A percentile compares a stretch with the other conserved stretches of the same genome.
phyloP scores from a whole-genome alignment of 2,113 vertebrate genomes.

The Eulemur macaco region DNA sequence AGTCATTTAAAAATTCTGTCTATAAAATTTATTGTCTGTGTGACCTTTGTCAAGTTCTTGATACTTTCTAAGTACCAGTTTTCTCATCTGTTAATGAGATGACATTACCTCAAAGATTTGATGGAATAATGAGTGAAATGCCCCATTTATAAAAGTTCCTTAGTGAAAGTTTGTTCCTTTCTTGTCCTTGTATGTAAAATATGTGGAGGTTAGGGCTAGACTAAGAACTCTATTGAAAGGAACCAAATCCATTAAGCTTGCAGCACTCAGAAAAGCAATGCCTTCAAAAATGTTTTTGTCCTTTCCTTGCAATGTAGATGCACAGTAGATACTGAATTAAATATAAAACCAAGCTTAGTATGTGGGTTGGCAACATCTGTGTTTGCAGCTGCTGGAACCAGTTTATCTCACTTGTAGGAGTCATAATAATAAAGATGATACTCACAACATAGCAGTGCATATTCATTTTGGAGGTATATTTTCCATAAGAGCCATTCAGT shows the following conservation, averaged over 20 bases:
- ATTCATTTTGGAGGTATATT: slow-evolving; percentile 11
- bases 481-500: neutral
- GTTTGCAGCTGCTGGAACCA: neutral
- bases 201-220: neutral
- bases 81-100: slow-evolving; percentile 3
- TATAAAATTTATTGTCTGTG: neutral
- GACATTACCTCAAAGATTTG: neutral
- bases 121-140: neutral
- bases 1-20: neutral
- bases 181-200: neutral
- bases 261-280: neutral
- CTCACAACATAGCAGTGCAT: neutral
- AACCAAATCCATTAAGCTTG: neutral
- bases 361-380: neutral
- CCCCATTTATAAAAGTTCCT: neutral
- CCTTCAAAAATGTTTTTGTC: neutral
- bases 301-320: neutral
- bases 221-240: neutral
- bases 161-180: neutral
- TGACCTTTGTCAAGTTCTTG: neutral
- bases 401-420: neutral
- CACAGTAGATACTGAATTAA: neutral
- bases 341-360: neutral
- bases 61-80: neutral
- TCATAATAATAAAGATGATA: slow-evolving; percentile 3